These are phyloP conservation scores for Drosophila teissieri DNA, from an alignment of 1,140 invertebrate genomes.

Conservation along the genomic window DNA sequence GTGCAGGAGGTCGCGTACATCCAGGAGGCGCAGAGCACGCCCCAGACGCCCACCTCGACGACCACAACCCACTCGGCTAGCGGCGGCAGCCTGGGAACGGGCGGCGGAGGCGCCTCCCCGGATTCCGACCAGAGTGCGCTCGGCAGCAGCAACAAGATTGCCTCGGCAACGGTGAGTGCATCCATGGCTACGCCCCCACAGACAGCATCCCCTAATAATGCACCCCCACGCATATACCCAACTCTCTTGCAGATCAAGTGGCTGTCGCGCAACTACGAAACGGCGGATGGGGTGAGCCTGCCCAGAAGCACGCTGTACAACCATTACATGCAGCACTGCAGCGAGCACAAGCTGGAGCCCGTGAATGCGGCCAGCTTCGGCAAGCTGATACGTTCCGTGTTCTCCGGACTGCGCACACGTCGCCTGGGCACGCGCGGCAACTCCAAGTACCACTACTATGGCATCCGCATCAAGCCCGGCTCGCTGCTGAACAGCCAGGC, in stretches of 20 bases:
- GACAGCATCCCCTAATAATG: conserved; percentile 17
- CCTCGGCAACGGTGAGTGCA: conserved; percentile 93
- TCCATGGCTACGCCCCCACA: conserved; percentile 9
- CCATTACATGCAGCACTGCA: conserved; percentile 98
- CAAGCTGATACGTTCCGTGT: conserved; percentile 98
- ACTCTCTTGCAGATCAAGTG: conserved; percentile 92
- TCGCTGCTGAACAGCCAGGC: conserved; percentile 88
- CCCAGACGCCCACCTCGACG: conserved; percentile 88
- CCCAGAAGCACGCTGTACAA: conserved; percentile 98
- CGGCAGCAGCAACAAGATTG: conserved; percentile 93
- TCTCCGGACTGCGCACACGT: conserved; percentile 96
- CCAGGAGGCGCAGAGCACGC: conserved; percentile 86
- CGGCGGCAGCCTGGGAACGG: conserved; percentile 85
- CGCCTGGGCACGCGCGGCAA: conserved; percentile 98
- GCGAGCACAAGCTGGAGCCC: conserved; percentile 97
- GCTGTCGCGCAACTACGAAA: conserved; percentile 99
- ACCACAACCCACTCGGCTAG: conserved; percentile 85
- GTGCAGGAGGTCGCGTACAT: conserved; percentile 85
- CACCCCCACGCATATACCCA: not conserved
- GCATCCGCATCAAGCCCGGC: conserved; percentile 97
- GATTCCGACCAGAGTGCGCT: conserved; percentile 87
- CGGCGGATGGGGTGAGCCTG: conserved; percentile 97
- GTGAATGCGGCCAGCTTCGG: conserved; percentile 99
- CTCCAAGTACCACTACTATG: conserved; percentile 99
- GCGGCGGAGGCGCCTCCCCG: conserved; percentile 84